Evolutionary conservation across 2,113 vertebrate genomes (phyloP), one percentile per base, ranked within the genome.

Genomic region (Seriola quinqueradiata): DNA sequence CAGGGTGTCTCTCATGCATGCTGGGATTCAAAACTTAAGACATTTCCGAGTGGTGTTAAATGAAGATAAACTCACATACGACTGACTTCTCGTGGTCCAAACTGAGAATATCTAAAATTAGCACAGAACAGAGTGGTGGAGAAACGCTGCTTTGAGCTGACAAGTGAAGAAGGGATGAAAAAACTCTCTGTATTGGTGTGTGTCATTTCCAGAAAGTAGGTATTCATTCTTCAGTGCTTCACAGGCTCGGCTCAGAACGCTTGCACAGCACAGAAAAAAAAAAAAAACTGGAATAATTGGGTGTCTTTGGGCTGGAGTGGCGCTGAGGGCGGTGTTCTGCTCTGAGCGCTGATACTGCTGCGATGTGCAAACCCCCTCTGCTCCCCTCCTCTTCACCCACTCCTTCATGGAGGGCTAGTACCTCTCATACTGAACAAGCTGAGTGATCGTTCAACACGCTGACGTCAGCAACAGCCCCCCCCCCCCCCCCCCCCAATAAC

Each of bases 211-310:
- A n/a, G n/a, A n/a, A n/a, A 85, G 85, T 80, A 52, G 82, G 79
- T 67, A 85, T 88, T 90, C 82, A 85, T 69, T 77, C 78, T 86
- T n/a, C n/a, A 82, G 77, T 44, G 68, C 66, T 80, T 75, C 80
- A 71, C 60, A 8, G 68, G 58, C 70, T 76, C 4, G n/a, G n/a
- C n/a, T n/a, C n/a, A n/a, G n/a, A n/a, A n/a, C n/a, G n/a, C n/a
- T n/a, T n/a, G 70, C 77, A 42, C 85, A 63, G 72, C 57, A 16
- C 48, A 5, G 50, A 14, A 11, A 25, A 67, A 3, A 28, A 67
- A 28, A 19, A 34, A n/a, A 82, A 64, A 4, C 1, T 17, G 42
- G 58, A 87, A 60, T 89, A 89, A 91, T 76, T 82, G 74, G 72
- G 63, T 78, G 71, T 81, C 79, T 76, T 64, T 44, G 64, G 71